These are phyloP conservation scores for Palythoa grandiflora DNA, from an alignment of 92 coral and sea anemone species.

Conservation along the genomic window DNA sequence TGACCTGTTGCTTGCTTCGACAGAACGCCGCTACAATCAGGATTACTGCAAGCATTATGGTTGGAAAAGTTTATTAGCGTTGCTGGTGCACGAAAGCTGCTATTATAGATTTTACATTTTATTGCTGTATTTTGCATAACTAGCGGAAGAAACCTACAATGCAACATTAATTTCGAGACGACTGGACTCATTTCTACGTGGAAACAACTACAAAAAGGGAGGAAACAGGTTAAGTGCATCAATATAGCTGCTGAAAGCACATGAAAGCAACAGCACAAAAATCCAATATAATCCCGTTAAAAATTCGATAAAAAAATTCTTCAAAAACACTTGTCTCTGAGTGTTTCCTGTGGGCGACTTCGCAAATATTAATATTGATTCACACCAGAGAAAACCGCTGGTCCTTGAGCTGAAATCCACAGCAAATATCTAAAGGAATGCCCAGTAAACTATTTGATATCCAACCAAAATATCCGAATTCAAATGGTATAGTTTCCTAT, in stretches of 20 bases:
- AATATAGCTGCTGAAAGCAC: slow-evolving; percentile 39
- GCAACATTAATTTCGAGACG: slow-evolving; percentile 1
- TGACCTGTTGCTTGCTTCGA: neutral
- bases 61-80: too few relatives aligned
- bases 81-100: neutral
- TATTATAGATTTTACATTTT: neutral
- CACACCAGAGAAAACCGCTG: neutral
- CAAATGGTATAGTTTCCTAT: neutral
- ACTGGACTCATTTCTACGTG: neutral
- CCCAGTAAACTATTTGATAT: neutral
- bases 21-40: neutral
- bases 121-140: neutral
- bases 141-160: neutral
- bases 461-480: neutral
- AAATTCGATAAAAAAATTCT: slow-evolving; percentile 38
- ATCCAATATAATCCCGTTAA: slow-evolving; percentile 46
- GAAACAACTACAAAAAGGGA: neutral
- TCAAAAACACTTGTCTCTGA: slow-evolving; percentile 40
- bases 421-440: neutral
- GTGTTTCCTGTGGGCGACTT: slow-evolving; percentile 38
- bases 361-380: neutral
- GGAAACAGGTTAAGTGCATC: slow-evolving; percentile 6
- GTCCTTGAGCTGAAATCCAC: neutral
- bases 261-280: slow-evolving; percentile 26
- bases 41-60: neutral